Evolutionary conservation across 1,140 invertebrate genomes (phyloP).

Genomic region (Drosophila pallidifrons): DNA sequence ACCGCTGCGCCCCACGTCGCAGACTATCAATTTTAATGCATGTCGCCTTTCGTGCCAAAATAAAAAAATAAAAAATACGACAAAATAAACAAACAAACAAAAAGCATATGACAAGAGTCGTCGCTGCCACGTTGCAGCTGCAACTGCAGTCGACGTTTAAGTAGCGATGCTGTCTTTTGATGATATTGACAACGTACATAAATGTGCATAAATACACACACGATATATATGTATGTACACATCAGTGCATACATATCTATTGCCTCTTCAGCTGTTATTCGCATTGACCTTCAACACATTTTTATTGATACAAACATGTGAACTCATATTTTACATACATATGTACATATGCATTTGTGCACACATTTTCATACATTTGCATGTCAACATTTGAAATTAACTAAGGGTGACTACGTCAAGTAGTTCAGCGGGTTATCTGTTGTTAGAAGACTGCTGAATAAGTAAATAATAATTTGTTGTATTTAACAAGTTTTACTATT

Average conservation of each 20-base stretch:
- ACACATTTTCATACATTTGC: neutral
- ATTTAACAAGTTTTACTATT: too few relatives aligned
- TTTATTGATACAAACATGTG: conserved; percentile 12
- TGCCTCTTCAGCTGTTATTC: conserved; percentile 32
- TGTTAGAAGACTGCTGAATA: too few relatives aligned
- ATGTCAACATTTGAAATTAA: neutral
- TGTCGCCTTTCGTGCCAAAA: conserved; percentile 47
- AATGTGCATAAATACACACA: conserved; percentile 4
- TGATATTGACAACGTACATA: conserved; percentile 2
- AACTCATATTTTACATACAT: neutral
- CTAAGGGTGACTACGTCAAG: neutral
- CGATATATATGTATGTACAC: conserved; percentile 1
- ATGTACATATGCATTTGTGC: neutral
- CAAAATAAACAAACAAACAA: conserved; percentile 37
- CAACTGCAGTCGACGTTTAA: conserved; percentile 15
- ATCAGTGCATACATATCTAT: neutral
- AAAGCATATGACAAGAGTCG: conserved; percentile 48
- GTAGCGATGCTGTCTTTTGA: conserved; percentile 17
- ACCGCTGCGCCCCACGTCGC: conserved; percentile 20
- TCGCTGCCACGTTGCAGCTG: conserved; percentile 27
- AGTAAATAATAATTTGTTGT: too few relatives aligned
- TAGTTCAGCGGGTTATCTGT: neutral
- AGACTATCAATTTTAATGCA: conserved; percentile 53
- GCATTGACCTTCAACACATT: conserved; percentile 44
- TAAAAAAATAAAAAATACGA: conserved; percentile 16